These are phyloP conservation scores for Hemichromis elongatus DNA, from an alignment of 2,113 vertebrate species.

Conservation along the genomic window DNA sequence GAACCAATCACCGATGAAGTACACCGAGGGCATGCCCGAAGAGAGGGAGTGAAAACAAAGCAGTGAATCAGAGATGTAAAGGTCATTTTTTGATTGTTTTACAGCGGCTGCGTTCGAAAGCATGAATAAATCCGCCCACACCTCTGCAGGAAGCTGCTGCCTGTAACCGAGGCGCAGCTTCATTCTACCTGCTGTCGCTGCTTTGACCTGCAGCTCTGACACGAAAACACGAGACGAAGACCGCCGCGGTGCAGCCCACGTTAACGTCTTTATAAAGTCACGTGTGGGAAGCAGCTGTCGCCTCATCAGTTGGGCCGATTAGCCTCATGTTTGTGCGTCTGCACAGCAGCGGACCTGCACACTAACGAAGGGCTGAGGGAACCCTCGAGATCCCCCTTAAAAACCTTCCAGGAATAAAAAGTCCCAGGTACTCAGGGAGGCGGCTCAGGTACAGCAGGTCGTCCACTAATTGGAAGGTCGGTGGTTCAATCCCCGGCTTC, in stretches of 20 bases:
- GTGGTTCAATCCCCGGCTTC: background rate
- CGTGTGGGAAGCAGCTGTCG: background rate
- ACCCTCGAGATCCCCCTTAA: background rate
- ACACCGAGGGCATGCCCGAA: background rate
- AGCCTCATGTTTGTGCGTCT: background rate
- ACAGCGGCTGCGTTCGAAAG: background rate
- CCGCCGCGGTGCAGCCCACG: fast-evolving
- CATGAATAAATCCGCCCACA: background rate
- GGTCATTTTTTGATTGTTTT: background rate
- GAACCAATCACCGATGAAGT: background rate
- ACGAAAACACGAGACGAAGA: background rate
- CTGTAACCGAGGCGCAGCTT: background rate
- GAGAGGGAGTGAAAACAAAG: background rate
- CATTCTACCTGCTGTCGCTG: background rate
- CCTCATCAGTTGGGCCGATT: background rate
- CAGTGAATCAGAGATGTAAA: background rate
- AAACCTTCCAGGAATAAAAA: background rate
- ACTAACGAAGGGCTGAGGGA: background rate
- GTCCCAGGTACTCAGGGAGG: background rate
- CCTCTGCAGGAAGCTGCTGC: background rate
- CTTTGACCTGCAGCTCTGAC: background rate
- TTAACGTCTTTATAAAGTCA: background rate
- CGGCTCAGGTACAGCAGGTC: background rate
- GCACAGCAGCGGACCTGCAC: background rate
- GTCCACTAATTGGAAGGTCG: background rate